Conservation (phyloP, 2,888 invertebrate genomes). For the Anagyrus pseudococci region DNA sequence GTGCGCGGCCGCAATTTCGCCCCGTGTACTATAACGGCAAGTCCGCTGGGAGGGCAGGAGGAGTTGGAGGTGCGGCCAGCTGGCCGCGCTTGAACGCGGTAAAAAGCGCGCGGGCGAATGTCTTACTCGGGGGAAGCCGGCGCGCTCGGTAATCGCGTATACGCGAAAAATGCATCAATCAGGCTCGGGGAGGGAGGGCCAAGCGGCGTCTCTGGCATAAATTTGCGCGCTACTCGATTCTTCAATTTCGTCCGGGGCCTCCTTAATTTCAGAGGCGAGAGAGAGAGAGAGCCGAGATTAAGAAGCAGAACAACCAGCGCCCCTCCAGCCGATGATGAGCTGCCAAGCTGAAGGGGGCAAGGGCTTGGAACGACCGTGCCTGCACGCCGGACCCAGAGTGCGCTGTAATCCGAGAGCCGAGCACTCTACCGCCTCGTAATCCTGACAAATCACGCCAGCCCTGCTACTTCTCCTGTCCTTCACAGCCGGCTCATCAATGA, state of each 20-base stretch:
- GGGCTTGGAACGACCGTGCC: not conserved
- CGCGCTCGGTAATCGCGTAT: constrained; percentile 22
- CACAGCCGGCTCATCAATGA: too few relatives aligned
- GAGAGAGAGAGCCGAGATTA: not conserved
- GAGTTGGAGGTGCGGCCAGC: too few relatives aligned
- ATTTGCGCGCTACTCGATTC: constrained; percentile 17
- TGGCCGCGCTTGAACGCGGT: too few relatives aligned
- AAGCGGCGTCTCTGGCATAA: constrained; percentile 7
- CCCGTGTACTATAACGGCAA: not conserved
- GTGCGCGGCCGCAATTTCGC: constrained; percentile 11
- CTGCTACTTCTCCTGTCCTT: too few relatives aligned
- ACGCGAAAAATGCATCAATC: constrained; percentile 36
- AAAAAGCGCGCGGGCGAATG: too few relatives aligned
- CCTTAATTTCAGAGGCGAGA: not conserved
- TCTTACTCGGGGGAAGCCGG: too few relatives aligned
- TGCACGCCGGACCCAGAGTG: not conserved
- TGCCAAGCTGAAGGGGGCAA: not conserved
- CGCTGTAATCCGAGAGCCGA: not conserved
- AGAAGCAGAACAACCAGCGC: too few relatives aligned
- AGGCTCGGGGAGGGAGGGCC: constrained; percentile 22
- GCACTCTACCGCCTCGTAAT: constrained; percentile 7
- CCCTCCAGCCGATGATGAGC: too few relatives aligned
- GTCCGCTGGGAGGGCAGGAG: not conserved
- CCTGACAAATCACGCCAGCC: constrained; percentile 29
- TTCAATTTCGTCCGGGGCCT: too few relatives aligned